These are phyloP conservation scores for Acronicta aceris DNA, from an alignment of 2,888 invertebrate genomes.

Conservation along the genomic window DNA sequence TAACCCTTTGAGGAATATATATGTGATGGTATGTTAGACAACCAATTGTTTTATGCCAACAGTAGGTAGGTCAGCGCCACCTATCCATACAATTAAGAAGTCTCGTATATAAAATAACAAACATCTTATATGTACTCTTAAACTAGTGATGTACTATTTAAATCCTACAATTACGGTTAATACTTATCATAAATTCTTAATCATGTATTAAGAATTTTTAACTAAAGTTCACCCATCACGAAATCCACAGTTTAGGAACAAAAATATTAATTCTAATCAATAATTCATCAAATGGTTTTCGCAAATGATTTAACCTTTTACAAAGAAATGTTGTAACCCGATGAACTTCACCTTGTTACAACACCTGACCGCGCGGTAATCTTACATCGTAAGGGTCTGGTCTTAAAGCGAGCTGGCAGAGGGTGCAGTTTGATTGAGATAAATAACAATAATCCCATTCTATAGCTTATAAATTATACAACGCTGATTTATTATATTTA, in stretches of 20 bases:
- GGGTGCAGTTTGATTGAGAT: neutral
- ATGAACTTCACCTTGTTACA: constrained; percentile 79
- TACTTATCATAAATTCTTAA: neutral
- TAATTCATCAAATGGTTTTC: constrained; percentile 56
- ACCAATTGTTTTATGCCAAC: too few species aligned
- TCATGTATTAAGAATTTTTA: constrained; percentile 11
- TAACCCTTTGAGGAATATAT: too few species aligned
- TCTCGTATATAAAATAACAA: neutral
- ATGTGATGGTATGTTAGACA: too few species aligned
- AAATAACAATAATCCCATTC: neutral
- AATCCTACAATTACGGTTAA: constrained; percentile 10
- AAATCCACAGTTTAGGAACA: constrained; percentile 31
- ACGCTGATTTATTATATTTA: too few species aligned
- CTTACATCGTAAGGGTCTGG: constrained; percentile 10
- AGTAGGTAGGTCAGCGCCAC: too few species aligned
- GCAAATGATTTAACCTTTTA: constrained; percentile 65
- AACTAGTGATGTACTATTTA: neutral
- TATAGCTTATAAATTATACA: too few species aligned
- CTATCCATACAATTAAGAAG: neutral
- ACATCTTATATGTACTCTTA: too few species aligned
- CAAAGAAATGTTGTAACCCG: constrained; percentile 52
- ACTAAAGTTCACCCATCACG: constrained; percentile 3
- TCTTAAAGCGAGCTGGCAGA: constrained; percentile 26
- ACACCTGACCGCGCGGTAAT: constrained; percentile 42
- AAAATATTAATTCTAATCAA: constrained; percentile 48